These are phyloP conservation scores for Atta texana DNA, from an alignment of 1,140 invertebrate species.

Conservation along the genomic window DNA sequence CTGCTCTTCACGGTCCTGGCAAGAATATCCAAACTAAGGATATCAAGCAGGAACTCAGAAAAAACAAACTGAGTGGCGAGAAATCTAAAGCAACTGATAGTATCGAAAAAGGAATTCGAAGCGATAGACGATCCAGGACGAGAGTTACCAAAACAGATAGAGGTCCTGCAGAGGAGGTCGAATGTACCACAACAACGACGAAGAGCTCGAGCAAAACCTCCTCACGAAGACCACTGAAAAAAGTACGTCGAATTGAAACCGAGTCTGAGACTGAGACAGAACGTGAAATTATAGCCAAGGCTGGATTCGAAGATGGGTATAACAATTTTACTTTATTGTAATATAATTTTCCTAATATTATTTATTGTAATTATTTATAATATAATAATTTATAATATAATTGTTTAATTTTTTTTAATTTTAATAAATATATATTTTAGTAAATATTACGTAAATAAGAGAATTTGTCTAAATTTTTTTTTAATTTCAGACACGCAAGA, in stretches of 20 bases:
- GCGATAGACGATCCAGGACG: slow-evolving; percentile 42
- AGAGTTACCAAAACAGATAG: slow-evolving; percentile 11
- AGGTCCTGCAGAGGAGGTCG: not conserved
- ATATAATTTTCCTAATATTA: not conserved
- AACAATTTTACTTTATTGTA: not conserved
- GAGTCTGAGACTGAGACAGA: slow-evolving; percentile 39
- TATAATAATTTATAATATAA: not conserved
- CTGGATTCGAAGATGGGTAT: slow-evolving; percentile 20
- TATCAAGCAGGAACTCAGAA: slow-evolving; percentile 78
- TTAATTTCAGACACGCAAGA: not conserved
- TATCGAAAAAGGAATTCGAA: slow-evolving; percentile 28
- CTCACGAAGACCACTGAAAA: slow-evolving; percentile 41
- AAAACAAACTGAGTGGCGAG: slow-evolving; percentile 75
- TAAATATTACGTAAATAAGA: not conserved
- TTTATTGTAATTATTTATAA: not conserved
- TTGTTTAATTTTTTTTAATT: slow-evolving; percentile 16
- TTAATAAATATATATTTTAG: not conserved
- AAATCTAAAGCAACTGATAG: slow-evolving; percentile 54
- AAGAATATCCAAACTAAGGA: slow-evolving; percentile 71
- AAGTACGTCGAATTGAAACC: slow-evolving; percentile 38
- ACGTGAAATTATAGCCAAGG: not conserved
- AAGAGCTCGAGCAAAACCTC: slow-evolving; percentile 32
- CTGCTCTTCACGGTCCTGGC: slow-evolving; percentile 38
- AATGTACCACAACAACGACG: not conserved
- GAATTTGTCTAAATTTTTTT: not conserved